These are phyloP conservation scores for Macropis europaea DNA, from an alignment of 2,888 invertebrate species.

Conservation along the genomic window DNA sequence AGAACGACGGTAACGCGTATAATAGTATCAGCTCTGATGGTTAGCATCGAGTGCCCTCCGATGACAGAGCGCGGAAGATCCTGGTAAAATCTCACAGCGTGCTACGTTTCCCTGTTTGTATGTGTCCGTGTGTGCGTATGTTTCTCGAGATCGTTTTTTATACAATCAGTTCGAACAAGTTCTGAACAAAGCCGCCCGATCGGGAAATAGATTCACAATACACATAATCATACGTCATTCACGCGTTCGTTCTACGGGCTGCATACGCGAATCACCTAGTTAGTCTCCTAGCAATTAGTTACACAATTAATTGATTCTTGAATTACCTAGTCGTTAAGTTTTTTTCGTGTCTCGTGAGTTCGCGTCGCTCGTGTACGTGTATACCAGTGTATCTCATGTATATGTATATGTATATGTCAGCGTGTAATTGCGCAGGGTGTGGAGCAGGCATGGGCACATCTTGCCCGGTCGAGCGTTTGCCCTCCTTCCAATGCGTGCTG, in stretches of 20 bases:
- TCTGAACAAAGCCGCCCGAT: conserved; percentile 54
- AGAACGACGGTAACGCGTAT: too few species aligned
- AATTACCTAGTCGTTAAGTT: conserved; percentile 71
- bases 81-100: too few species aligned
- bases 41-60: too few species aligned
- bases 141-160: conserved; percentile 42
- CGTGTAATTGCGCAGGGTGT: conserved; percentile 10
- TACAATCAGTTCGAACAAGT: conserved; percentile 45
- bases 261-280: conserved; percentile 69
- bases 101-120: conserved; percentile 10
- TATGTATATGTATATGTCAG: conserved; percentile 8
- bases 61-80: too few species aligned
- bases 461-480: too few species aligned
- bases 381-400: neutral
- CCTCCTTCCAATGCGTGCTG: too few species aligned
- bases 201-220: conserved; percentile 52
- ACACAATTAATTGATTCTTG: conserved; percentile 69
- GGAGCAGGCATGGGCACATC: too few species aligned
- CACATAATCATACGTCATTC: conserved; percentile 64
- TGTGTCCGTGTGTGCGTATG: conserved; percentile 38
- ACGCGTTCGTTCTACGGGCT: conserved; percentile 71
- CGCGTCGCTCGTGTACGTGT: conserved; percentile 38
- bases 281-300: conserved; percentile 72
- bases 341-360: conserved; percentile 59
- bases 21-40: too few species aligned